phyloP scores from a whole-genome alignment of 2,113 vertebrate species.

The Psittacara wagleri region DNA sequence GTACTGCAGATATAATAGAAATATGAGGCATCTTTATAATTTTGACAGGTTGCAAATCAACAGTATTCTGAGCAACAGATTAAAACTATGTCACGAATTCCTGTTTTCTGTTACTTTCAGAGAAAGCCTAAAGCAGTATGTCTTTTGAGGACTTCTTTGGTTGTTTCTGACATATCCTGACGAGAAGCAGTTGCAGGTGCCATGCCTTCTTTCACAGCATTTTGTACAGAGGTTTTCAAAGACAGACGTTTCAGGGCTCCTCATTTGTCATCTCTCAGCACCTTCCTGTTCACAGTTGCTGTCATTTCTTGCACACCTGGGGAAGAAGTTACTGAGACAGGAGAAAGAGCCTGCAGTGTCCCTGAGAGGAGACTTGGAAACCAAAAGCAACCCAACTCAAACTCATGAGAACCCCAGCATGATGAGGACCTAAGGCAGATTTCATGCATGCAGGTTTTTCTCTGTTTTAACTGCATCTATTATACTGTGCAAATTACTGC shows the following conservation, averaged over 20 bases:
- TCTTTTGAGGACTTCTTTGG: neutral
- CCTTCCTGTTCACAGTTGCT: neutral
- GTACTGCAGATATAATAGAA: neutral
- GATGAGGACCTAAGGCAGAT: neutral
- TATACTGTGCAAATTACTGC: neutral
- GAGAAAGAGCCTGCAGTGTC: neutral
- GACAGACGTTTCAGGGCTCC: neutral
- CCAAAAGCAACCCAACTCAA: neutral
- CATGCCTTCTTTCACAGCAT: neutral
- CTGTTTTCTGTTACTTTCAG: neutral
- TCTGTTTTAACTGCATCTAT: neutral
- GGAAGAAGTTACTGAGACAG: neutral
- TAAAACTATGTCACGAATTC: neutral
- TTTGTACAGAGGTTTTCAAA: neutral
- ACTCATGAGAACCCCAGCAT: neutral
- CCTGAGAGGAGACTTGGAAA: neutral
- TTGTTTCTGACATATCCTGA: neutral
- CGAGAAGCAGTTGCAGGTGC: neutral
- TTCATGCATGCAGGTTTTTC: neutral
- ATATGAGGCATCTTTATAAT: neutral
- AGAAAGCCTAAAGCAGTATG: neutral
- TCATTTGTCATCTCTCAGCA: neutral
- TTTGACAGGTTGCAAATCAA: slow-evolving; percentile 4
- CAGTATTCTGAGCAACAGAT: neutral
- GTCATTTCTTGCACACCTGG: neutral